Evolutionary conservation across 2,888 invertebrate species (phyloP), one percentile per base, ranked within the genome.

Genomic region (Melolontha melolontha): DNA sequence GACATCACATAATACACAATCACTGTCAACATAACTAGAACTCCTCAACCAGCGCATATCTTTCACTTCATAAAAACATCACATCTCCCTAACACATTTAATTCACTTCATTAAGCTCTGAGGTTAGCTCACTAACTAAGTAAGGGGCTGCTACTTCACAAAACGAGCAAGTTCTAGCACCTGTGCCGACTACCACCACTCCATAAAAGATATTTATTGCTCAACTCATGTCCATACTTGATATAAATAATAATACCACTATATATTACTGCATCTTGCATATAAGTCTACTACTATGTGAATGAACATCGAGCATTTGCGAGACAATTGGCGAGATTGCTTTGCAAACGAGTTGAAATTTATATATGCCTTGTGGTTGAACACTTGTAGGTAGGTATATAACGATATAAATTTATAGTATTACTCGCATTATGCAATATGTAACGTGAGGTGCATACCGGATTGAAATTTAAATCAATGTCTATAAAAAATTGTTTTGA

Each of bases 311-410:
- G 42, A 7, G 42, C 42, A 42, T 57, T 57, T 27, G 47, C 34
- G 29, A 34, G 34, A 62, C 34, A 62, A 47, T 49, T 47, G 39
- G 12, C 12, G 59, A 10, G 47, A 62, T 34, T 62, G 11, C 59
- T 39, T 62, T 47, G 14, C 59, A 17, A 62, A 47, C 34, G 47
- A 16, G 59, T 62, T 62, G 44, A 62, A 62, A 62, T 47, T 62
- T 62, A 62, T 62, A 62, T 47, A n/a, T 34, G 59, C 42, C 39
- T 59, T 34, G 34, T 47, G 39, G 59, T 62, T 16, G 22, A 47
- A 49, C 34, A 62, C 47, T 62, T 47, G 59, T 17, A 11, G 34
- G 59, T 39, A 16, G 34, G 59, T 39, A 34, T 62, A 29, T 47
- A 49, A 49, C 16, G 47, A 62, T 62, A 44, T 47, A 14, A 29